Percentiles rank a stretch among this genome's conserved stretches.
These are phyloP conservation scores for Phrynocephalus versicolor DNA, from an alignment of 2,113 vertebrate species.

Conservation along the genomic window DNA sequence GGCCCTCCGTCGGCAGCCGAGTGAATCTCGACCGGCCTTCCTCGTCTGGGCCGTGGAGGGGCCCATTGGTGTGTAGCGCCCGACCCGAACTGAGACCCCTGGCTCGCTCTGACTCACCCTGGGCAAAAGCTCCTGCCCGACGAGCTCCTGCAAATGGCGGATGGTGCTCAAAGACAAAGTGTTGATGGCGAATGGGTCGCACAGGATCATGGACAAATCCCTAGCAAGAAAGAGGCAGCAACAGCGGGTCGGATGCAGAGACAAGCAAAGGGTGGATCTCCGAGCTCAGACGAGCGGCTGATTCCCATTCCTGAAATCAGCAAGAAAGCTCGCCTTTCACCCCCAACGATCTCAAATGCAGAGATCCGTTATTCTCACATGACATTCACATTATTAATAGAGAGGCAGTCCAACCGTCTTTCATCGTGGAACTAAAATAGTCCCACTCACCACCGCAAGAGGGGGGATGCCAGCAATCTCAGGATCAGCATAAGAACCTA, in stretches of 20 bases:
- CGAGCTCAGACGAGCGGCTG: background rate
- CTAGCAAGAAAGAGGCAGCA: conserved; percentile 45
- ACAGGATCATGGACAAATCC: conserved; percentile 97
- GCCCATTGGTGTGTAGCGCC: background rate
- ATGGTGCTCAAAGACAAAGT: conserved; percentile 93
- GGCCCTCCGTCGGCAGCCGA: background rate
- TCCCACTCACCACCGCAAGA: background rate
- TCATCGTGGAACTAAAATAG: background rate
- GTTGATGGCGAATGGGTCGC: conserved; percentile 96
- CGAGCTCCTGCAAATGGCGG: conserved; percentile 92
- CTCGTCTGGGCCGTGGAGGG: too few relatives aligned
- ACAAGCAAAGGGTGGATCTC: accelerated
- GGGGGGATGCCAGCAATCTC: background rate
- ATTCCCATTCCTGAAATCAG: background rate
- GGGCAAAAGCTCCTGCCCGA: conserved; percentile 92
- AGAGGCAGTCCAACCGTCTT: background rate
- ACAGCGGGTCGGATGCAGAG: background rate
- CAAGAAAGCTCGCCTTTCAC: background rate
- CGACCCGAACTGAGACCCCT: too few relatives aligned
- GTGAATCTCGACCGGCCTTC: too few relatives aligned
- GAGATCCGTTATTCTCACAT: background rate
- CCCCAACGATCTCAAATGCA: background rate
- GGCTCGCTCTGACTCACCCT: conserved; percentile 78
- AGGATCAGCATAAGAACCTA: too few relatives aligned
- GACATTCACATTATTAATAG: background rate